Evolutionary conservation across 2,888 invertebrate species (phyloP), one percentile per base, ranked within the genome.

Genomic region (Harpalus rufipes): DNA sequence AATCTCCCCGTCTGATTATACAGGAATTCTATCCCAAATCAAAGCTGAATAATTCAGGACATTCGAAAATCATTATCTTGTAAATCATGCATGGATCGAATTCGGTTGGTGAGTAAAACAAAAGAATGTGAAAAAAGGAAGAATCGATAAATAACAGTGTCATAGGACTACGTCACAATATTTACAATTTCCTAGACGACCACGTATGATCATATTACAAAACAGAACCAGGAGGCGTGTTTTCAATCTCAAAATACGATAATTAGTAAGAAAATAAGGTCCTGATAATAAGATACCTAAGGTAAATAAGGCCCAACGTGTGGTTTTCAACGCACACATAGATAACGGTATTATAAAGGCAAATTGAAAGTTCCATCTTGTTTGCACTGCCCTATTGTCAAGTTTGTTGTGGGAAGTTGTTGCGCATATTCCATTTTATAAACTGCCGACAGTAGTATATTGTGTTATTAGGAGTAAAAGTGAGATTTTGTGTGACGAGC

Each of bases 81-180:
- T 68, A 41, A 68, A 68, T 32, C 7, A 68, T 39, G 39, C 39
- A 68, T 12, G 12, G 39, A 25, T 68, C 39, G 32, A 39, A 21
- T 63, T 63, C 39, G 7, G 14, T 68, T 68, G 68, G 25, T 21
- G 25, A 25, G 21, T 32, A 25, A 18, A 18, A 63, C n/a, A n/a
- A 32, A n/a, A 12, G 4, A 68, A 25, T 32, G n/a, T 25, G 65
- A 32, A 25, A 21, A 65, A n/a, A 65, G 32, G n/a, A 63, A 68
- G n/a, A 68, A 68, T 68, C 68, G 68, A 68, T 68, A 68, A 68
- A 39, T 14, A 39, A 68, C 68, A 32, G 68, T 68, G 68, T 39
- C 68, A 39, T 68, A 39, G 39, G 14, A 68, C 68, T 25, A 14
- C 39, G 68, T 32, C 68, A 68, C 68, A 68, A 68, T 68, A 68